These are phyloP conservation scores for Dicentrarchus labrax DNA, from an alignment of 2,113 vertebrate genomes.

Conservation along the genomic window DNA sequence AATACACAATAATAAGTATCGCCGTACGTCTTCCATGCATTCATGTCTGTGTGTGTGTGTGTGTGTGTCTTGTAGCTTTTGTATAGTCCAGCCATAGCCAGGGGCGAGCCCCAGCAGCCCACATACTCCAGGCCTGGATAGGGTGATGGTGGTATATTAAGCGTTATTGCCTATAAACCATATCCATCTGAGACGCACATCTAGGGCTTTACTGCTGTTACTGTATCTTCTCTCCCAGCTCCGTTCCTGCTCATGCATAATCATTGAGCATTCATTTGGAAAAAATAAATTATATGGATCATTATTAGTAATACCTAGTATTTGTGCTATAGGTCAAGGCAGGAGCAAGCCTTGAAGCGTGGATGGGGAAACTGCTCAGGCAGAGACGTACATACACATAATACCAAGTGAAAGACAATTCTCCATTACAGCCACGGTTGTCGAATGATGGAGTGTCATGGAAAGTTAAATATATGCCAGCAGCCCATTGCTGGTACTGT, in stretches of 20 bases:
- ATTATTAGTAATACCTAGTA: not conserved
- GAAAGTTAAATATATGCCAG: not conserved
- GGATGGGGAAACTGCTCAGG: not conserved
- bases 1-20: conserved; percentile 1
- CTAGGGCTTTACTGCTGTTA: not conserved
- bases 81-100: conserved; percentile 6
- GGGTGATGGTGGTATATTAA: conserved; percentile 22
- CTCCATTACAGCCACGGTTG: not conserved
- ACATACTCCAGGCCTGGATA: conserved; percentile 34
- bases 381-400: not conserved
- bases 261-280: conserved; percentile 56
- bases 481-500: not conserved
- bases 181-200: conserved; percentile 44
- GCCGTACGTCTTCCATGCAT: not conserved
- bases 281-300: conserved; percentile 46
- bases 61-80: conserved; percentile 17
- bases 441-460: not conserved
- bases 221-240: conserved; percentile 17
- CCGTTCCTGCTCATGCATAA: conserved; percentile 56
- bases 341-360: conserved; percentile 10
- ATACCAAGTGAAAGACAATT: not conserved
- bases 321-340: conserved; percentile 39
- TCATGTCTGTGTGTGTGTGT: conserved; percentile 6
- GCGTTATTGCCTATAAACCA: conserved; percentile 10
- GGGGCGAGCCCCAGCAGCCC: conserved; percentile 26